Percentiles rank a stretch among this genome's conserved stretches.
Conservation (phyloP, 2,113 vertebrate genomes). For the Microtus richardsoni region DNA sequence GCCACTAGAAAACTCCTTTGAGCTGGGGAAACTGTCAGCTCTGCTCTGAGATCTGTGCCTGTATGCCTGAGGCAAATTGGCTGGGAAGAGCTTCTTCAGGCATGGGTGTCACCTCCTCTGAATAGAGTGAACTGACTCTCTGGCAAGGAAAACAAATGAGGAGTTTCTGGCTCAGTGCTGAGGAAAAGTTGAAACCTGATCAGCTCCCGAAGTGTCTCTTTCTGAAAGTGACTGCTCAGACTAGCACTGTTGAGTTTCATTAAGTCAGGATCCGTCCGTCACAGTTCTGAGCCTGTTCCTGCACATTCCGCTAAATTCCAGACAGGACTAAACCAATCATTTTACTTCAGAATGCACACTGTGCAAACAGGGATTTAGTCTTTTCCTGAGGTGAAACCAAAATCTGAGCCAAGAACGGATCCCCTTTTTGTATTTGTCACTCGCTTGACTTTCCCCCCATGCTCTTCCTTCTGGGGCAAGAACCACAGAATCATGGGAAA, state of each 20-base stretch:
- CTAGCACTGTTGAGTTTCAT: slow-evolving; percentile 61
- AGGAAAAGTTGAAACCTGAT: slow-evolving; percentile 58
- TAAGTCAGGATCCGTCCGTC: slow-evolving; percentile 48
- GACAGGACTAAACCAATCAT: slow-evolving; percentile 64
- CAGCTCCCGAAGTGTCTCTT: not conserved
- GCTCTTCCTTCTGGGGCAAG: not conserved
- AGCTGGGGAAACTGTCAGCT: slow-evolving; percentile 4
- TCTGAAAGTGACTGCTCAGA: slow-evolving; percentile 64
- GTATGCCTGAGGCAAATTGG: slow-evolving; percentile 3
- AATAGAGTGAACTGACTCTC: slow-evolving; percentile 43
- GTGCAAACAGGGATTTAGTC: not conserved
- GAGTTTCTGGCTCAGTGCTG: slow-evolving; percentile 66
- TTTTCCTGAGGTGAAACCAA: slow-evolving; percentile 11
- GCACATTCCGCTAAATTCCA: slow-evolving; percentile 59
- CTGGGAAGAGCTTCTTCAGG: slow-evolving; percentile 49
- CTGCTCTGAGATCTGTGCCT: slow-evolving; percentile 11
- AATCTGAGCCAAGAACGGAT: not conserved
- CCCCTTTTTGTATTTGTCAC: not conserved
- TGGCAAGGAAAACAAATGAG: slow-evolving; percentile 71
- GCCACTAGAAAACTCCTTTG: not conserved
- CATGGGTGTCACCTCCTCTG: slow-evolving; percentile 63
- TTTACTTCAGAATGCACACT: slow-evolving; percentile 31
- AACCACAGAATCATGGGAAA: not conserved
- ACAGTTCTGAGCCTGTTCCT: slow-evolving; percentile 3
- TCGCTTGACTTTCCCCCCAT: not conserved